phyloP scores from a whole-genome alignment of 1,140 invertebrate genomes.

The Aphidius gifuensis region DNA sequence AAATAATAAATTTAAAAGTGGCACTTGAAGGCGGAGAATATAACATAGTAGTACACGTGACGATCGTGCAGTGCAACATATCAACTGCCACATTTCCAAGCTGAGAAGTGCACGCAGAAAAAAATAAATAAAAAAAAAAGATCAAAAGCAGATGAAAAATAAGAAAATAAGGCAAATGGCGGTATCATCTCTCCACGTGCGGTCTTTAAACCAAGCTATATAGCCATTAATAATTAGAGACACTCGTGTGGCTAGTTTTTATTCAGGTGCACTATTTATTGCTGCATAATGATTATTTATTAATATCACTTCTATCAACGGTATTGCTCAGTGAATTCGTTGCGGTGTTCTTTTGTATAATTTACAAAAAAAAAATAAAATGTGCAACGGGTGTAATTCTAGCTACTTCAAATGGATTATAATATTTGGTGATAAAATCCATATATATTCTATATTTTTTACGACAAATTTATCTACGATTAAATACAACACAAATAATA shows the following conservation, averaged over 20 bases:
- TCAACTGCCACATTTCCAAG: no score
- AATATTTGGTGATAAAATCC: no score
- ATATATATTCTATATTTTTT: no score
- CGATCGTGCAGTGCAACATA: constrained; percentile 16
- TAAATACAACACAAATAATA: no score
- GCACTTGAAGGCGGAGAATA: constrained; percentile 18
- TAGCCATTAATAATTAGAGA: constrained; percentile 40
- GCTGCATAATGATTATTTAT: constrained; percentile 46
- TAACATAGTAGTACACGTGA: constrained; percentile 14
- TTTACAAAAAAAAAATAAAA: neutral
- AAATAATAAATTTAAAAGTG: constrained; percentile 35
- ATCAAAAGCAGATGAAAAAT: no score
- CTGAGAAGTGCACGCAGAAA: no score
- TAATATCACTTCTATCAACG: constrained; percentile 35
- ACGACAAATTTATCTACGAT: no score
- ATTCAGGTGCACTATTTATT: constrained; percentile 38
- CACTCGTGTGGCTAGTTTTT: constrained; percentile 24
- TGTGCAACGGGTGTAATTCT: no score
- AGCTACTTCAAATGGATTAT: no score
- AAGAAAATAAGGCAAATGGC: no score
- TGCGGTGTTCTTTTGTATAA: constrained; percentile 3
- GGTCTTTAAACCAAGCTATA: constrained; percentile 23
- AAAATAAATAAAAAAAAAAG: no score
- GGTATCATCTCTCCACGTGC: constrained; percentile 28
- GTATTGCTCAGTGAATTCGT: constrained; percentile 29